A percentile compares a stretch with the other conserved stretches of the same genome.
Evolutionary conservation across 2,113 vertebrate genomes (phyloP).

Genomic region (Junco hyemalis): DNA sequence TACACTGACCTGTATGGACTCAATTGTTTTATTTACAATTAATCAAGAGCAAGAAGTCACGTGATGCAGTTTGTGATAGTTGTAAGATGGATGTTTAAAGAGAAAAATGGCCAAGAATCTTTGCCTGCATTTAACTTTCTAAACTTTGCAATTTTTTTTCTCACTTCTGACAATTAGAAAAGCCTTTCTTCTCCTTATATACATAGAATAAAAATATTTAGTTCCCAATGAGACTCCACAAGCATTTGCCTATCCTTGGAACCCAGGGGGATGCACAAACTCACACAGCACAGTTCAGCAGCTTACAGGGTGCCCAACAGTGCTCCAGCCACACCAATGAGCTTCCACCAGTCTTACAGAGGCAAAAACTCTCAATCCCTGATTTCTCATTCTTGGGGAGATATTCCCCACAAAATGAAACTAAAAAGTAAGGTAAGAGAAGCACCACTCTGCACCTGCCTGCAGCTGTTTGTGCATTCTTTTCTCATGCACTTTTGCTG

Average conservation of each 20-base stretch:
- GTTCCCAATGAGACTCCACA: not conserved
- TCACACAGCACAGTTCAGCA: not conserved
- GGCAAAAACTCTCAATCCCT: not conserved
- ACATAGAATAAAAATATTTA: not conserved
- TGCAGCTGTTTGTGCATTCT: not conserved
- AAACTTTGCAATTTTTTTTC: not conserved
- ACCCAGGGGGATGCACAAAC: not conserved
- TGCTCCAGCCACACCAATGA: not conserved
- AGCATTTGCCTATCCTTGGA: not conserved
- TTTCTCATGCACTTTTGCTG: not conserved
- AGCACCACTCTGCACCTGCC: not conserved
- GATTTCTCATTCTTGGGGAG: not conserved
- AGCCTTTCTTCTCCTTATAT: not conserved
- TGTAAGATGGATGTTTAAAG: not conserved
- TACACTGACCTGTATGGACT: not conserved
- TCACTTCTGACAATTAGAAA: not conserved
- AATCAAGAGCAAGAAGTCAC: not conserved
- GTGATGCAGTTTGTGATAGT: not conserved
- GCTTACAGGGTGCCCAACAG: not conserved
- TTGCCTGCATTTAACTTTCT: not conserved
- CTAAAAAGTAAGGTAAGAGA: not conserved
- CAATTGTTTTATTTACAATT: not conserved
- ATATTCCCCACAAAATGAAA: not conserved
- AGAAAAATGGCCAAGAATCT: not conserved
- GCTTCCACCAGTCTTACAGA: not conserved